phyloP scores from a whole-genome alignment of 2,113 vertebrate genomes.

The Ceratotherium simum region DNA sequence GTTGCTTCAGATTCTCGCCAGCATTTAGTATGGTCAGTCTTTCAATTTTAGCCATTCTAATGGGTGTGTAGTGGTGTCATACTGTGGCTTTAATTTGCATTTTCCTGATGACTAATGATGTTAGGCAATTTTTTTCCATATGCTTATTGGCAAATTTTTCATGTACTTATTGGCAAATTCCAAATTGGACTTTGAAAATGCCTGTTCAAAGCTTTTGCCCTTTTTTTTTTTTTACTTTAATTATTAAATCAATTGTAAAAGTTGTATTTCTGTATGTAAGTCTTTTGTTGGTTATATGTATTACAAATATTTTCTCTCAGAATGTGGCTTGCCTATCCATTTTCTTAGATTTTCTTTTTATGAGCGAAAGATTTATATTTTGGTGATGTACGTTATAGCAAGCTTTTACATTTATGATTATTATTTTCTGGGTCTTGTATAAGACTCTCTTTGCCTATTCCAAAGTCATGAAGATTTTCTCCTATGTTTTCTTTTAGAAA shows the following conservation, averaged over 20 bases:
- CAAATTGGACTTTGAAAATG: neutral
- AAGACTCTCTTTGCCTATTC: neutral
- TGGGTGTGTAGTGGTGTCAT: too few relatives aligned
- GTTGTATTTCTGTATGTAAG: neutral
- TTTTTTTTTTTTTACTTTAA: neutral
- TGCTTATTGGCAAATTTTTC: neutral
- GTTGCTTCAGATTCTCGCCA: neutral
- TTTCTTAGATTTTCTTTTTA: neutral
- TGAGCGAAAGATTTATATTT: neutral
- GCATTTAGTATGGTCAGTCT: neutral
- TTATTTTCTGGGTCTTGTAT: neutral
- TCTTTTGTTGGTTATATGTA: neutral
- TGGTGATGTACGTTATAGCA: neutral
- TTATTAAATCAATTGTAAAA: neutral
- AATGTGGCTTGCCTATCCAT: neutral
- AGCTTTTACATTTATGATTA: neutral
- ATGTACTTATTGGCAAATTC: neutral
- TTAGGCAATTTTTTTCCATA: neutral
- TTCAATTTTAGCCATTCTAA: neutral
- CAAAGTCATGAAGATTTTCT: neutral
- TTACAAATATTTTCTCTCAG: neutral
- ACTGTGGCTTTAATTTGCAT: neutral
- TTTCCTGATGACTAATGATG: neutral
- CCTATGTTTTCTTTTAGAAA: neutral
- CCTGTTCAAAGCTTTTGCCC: neutral